Evolutionary conservation across 2,888 invertebrate species (phyloP).

Genomic region (Heteromyza rotundicornis): DNA sequence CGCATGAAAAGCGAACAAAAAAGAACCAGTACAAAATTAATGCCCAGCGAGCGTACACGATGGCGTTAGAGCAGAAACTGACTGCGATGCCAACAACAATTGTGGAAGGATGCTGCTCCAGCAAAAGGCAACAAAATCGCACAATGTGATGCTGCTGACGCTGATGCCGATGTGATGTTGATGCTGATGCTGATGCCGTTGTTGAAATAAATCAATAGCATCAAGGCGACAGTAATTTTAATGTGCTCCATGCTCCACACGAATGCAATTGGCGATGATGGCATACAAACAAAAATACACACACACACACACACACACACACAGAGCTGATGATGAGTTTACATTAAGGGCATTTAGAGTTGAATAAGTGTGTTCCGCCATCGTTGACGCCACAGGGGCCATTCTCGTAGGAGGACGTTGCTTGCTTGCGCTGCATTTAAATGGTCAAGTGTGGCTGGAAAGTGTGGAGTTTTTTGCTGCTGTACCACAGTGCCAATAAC

Average conservation of each 20-base stretch:
- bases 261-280: conserved; percentile 1
- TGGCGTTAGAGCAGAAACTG: no score
- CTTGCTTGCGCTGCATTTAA: not conserved
- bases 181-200: not conserved
- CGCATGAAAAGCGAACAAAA: no score
- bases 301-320: no score
- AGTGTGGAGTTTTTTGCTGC: not conserved
- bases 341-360: not conserved
- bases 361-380: not conserved
- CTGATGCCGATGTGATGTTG: not conserved
- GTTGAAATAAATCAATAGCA: not conserved
- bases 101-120: no score
- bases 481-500: no score
- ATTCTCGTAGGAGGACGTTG: not conserved
- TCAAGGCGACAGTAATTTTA: not conserved
- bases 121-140: no score
- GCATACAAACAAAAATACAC: no score
- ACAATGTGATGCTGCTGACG: no score
- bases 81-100: no score
- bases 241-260: conserved; percentile 1
- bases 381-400: no score
- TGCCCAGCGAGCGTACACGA: no score
- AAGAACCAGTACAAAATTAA: no score
- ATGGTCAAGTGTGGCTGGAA: conserved; percentile 1
- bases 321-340: not conserved